These are phyloP conservation scores for Phoxinus dragarum DNA, from an alignment of 2,797 vertebrate genomes.

Conservation along the genomic window DNA sequence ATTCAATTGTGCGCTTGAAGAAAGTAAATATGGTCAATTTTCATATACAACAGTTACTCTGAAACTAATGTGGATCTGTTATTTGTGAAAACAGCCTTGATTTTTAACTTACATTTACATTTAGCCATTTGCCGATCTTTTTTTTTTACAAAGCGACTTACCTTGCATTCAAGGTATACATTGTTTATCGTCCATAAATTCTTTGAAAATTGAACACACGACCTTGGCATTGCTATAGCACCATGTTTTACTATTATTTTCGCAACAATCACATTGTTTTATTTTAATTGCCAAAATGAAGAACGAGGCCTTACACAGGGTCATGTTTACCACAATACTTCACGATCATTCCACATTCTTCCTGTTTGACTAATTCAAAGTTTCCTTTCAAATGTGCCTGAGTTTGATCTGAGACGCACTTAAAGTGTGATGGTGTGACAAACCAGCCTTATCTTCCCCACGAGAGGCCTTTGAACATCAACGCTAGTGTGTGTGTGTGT, in stretches of 20 bases:
- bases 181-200: neutral
- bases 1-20: neutral
- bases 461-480: conserved; percentile 65
- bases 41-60: neutral
- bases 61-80: neutral
- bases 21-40: neutral
- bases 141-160: neutral
- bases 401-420: conserved; percentile 50
- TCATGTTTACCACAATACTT: conserved; percentile 41
- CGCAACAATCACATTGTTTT: neutral
- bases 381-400: conserved; percentile 41
- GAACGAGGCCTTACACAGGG: neutral
- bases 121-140: neutral
- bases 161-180: neutral
- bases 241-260: neutral
- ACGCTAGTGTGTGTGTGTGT: conserved; percentile 23
- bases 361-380: conserved; percentile 55
- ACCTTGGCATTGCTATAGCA: neutral
- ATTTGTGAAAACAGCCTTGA: neutral
- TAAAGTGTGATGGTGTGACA: conserved; percentile 50
- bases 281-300: neutral
- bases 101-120: neutral
- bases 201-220: neutral
- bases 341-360: conserved; percentile 8
- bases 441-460: conserved; percentile 41